Base-by-base conservation (phyloP, 1,140 invertebrate genomes). In the Tribolium madens region DNA sequence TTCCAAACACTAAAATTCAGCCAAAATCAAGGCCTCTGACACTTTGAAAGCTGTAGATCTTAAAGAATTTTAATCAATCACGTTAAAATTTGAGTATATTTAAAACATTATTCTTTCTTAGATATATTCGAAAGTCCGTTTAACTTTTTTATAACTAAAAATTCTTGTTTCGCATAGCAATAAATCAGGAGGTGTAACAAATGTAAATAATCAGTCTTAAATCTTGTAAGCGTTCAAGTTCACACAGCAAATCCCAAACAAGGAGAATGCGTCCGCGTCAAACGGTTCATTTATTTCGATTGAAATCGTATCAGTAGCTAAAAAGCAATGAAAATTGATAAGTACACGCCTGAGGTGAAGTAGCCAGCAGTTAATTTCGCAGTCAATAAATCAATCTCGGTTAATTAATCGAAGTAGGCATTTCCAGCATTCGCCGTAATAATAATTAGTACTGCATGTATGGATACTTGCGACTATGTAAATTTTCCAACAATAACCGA, bases 391-490 rank as follows among this genome's bases (percentile, higher is more conserved):
- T 64, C 57, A 64, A 33, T 33, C 12, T 21, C 12, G 10, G 7
- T 33, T 64, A 64, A 64, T 64, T 64, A 64, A 64, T 64, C 57
- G 57, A 33, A 6, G 57, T 64, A 64, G 57, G 57, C 57, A 31
- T 64, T 64, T 64, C 57, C 57, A 64, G 57, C 57, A 64, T 64
- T 64, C 57, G 26, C 57, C 13, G 21, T 18, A 64, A 33, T 64
- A 64, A 64, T 64, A 64, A 64, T 64, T 64, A 64, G 26, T 14
- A 57, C 4, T 21, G 52, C 52, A 64, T 64, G 26, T 64, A 64
- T 33, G 21, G 57, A 64, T 33, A 64, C 18, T 64, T 64, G 57
- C 57, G 57, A 33, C 57, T 64, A 64, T 64, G 57, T 64, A 64
- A 64, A 64, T 64, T 64, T 64, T 26, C 57, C 57, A 64, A 64